phyloP scores from a whole-genome alignment of 2,797 vertebrate genomes.

The Falco berigora region DNA sequence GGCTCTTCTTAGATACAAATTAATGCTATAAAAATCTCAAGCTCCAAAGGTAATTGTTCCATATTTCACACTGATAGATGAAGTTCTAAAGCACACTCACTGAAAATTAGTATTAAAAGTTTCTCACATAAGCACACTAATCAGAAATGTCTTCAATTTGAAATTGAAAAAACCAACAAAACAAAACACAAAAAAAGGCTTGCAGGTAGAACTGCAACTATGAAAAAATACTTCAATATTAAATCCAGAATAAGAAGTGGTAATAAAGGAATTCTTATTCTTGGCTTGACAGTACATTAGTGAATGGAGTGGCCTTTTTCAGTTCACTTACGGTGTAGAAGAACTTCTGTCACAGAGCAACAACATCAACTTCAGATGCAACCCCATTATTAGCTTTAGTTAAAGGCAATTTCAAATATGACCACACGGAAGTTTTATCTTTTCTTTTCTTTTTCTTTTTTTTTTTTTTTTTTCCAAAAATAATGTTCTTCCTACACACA shows the following conservation, averaged over 20 bases:
- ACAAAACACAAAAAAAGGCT: not conserved
- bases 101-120: not conserved
- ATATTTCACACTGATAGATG: not conserved
- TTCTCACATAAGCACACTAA: not conserved
- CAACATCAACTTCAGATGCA: not conserved
- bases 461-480: not conserved
- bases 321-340: not conserved
- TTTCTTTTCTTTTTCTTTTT: accelerated
- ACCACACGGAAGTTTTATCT: not conserved
- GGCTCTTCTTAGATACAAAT: not conserved
- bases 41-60: not conserved
- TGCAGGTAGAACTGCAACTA: not conserved
- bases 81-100: not conserved
- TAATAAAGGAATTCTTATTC: not conserved
- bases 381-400: not conserved
- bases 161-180: not conserved
- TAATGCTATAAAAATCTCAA: not conserved
- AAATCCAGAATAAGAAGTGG: not conserved
- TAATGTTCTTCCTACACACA: not conserved
- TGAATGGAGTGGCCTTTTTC: not conserved
- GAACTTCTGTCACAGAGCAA: not conserved
- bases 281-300: not conserved
- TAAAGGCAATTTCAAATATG: not conserved
- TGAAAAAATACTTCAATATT: not conserved
- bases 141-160: not conserved